These are phyloP conservation scores for Cecropterus lyciades DNA, from an alignment of 1,140 invertebrate genomes.

Conservation along the genomic window DNA sequence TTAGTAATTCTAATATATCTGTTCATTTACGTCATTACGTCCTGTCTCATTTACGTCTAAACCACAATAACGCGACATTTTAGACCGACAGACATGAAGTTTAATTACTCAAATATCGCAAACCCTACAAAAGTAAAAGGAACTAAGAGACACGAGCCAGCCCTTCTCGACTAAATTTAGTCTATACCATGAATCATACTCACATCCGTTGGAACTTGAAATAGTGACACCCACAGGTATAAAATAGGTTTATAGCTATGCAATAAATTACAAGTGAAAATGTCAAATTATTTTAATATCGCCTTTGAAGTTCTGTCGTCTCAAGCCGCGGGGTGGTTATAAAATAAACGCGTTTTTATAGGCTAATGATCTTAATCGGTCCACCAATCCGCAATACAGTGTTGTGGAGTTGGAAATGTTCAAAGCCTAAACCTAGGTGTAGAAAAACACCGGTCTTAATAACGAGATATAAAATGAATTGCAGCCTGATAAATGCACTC, in stretches of 20 bases:
- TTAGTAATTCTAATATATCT: no score
- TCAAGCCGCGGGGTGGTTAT: neutral
- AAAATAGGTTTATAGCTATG: neutral
- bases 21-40: no score
- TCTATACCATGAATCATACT: slow-evolving; percentile 22
- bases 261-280: neutral
- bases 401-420: no score
- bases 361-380: no score
- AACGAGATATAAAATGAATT: no score
- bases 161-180: slow-evolving; percentile 29
- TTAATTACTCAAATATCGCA: neutral
- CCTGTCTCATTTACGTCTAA: no score
- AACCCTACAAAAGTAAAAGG: slow-evolving; percentile 9
- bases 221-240: slow-evolving; percentile 25
- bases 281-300: neutral
- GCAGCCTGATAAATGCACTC: no score
- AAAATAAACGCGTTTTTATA: no score
- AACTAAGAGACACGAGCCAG: neutral
- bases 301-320: neutral
- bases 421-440: no score
- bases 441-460: no score
- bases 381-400: no score
- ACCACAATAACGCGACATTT: no score
- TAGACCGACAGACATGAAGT: neutral
- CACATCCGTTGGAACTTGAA: slow-evolving; percentile 27